phyloP scores from a whole-genome alignment of 2,888 invertebrate species.

The Allolobophora icterica region DNA sequence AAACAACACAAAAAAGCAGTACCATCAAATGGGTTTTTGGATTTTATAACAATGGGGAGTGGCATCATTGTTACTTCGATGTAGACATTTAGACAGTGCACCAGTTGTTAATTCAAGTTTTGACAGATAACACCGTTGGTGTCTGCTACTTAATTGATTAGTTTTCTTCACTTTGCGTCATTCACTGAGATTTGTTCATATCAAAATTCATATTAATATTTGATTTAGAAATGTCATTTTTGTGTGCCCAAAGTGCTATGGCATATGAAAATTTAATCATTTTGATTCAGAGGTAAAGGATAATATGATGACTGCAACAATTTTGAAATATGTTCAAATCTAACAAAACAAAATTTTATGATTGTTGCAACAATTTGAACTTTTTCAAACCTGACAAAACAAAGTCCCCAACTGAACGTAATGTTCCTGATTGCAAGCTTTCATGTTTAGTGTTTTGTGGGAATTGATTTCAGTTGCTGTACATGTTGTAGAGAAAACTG shows the following conservation, averaged over 20 bases:
- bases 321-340: background rate
- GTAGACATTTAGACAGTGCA: background rate
- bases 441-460: background rate
- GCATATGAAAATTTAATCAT: background rate
- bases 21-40: background rate
- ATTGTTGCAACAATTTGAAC: background rate
- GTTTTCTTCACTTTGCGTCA: background rate
- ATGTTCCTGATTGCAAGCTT: background rate
- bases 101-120: background rate
- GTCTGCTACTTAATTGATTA: background rate
- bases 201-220: background rate
- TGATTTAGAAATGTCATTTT: background rate
- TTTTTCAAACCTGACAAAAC: background rate
- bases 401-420: background rate
- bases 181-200: background rate
- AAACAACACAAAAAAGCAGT: background rate
- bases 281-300: background rate
- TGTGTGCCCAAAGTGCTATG: background rate
- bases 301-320: background rate
- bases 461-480: background rate
- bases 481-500: constrained; percentile 39
- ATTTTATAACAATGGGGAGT: background rate
- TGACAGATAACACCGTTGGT: background rate
- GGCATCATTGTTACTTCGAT: background rate
- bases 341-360: background rate